Base-by-base conservation (phyloP, 2,888 invertebrate genomes). In the Troilus luridus region DNA sequence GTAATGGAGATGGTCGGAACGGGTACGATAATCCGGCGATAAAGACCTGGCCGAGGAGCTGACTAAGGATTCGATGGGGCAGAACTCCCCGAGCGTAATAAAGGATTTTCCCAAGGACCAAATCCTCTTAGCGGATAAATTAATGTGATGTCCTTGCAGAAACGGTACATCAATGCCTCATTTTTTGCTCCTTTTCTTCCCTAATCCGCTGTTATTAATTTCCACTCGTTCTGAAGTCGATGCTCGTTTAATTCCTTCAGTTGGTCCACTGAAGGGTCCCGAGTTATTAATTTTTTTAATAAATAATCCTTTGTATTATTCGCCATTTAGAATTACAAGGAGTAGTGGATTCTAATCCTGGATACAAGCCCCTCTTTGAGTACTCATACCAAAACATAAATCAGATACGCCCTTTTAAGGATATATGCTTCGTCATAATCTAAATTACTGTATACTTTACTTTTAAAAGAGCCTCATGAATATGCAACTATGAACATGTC, bases 61-160 rank as follows among this genome's bases (percentile, higher is more conserved):
- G 72, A 77, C 72, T 77, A 77, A 77, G 72, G 72, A 77, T 77
- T 19, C 27, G 27, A 41, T 41, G 85, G 85, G n/a, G 10, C 56
- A 56, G 85, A 56, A 58, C 85, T 58, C 56, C 3, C 12, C 56
- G 56, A 85, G 56, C 85, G 85, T 56, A 85, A 85, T 85, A 85
- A 89, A 64, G 89, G 60, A 89, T 89, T 64, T 54, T 19, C 89
- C 67, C 21, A 17, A 54, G 67, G 90, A 21, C 89, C 56, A 77
- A 90, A 90, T 90, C 90, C 90, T 90, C 90, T 90, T 90, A 90
- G 54, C 9, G 24, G 24, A 90, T 90, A 90, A 90, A 90, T 90
- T 90, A 90, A 90, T 90, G 67, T 90, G 67, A 67, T 72, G 54
- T 72, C 77, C 90, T 72, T 90, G 67, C 90, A 89, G 85, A 85